Conservation (phyloP, 64 coral and sea anemone genomes). For the Actinia tenebrosa region DNA sequence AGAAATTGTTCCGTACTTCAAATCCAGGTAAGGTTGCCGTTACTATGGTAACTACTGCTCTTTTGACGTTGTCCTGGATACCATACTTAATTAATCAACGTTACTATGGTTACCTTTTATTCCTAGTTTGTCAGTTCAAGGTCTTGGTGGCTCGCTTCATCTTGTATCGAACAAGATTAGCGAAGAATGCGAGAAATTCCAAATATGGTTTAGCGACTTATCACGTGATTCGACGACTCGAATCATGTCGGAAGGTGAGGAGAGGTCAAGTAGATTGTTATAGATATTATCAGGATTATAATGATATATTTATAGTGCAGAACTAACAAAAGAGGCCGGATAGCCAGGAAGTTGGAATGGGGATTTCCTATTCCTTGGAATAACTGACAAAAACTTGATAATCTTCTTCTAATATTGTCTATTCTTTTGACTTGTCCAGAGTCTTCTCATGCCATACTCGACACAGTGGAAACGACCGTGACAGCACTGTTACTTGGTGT, state of each 20-base stretch:
- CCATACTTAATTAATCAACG: background rate
- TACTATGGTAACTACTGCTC: background rate
- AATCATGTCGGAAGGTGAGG: background rate
- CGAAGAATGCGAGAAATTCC: constrained; percentile 30
- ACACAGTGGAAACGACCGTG: constrained; percentile 37
- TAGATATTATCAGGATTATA: background rate
- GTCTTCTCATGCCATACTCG: background rate
- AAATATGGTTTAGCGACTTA: constrained; percentile 5
- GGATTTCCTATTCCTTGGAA: no score
- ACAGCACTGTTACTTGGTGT: constrained; percentile 60
- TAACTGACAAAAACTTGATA: no score
- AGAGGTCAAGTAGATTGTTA: no score
- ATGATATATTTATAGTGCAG: background rate
- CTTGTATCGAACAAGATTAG: constrained; percentile 38
- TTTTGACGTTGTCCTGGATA: background rate
- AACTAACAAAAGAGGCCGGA: background rate
- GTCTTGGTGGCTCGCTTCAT: constrained; percentile 48
- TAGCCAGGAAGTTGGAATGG: no score
- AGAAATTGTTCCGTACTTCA: background rate
- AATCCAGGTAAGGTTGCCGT: constrained; percentile 6
- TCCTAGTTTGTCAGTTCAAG: constrained; percentile 33
- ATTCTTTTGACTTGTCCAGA: background rate
- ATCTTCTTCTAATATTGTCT: background rate
- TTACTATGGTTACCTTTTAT: background rate
- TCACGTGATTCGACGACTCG: background rate